Evolutionary conservation across 2,888 invertebrate species (phyloP), one percentile per base, ranked within the genome.

Genomic region (Dusona sp.): DNA sequence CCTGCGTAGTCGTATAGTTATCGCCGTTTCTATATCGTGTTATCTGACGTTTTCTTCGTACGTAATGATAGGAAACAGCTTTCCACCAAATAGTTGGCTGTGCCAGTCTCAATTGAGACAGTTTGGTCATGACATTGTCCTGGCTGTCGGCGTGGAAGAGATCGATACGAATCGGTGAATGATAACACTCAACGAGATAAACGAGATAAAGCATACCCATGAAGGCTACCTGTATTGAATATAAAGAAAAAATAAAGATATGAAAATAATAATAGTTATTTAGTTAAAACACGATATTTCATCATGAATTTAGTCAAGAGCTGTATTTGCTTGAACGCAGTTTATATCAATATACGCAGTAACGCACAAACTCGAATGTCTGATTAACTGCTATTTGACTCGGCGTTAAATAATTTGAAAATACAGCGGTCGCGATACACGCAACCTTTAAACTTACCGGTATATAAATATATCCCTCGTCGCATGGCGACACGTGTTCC

Each of bases 11-110:
- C 11, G 97, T 97, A 92, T 97, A 97, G 70, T 97, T 97, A 93
- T 97, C 97, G 9, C 97, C 97, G 92, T 97, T 97, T 79, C 97
- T 95, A 93, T 97, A 97, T 86, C 97, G 95, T 88, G 97, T 97
- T 90, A 97, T 96, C 92, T 97, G 97, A 81, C 97, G 95, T 91
- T 97, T 96, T 88, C 97, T 95, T 57, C 97, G 94, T 86, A 97
- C 96, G 94, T 97, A 98, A 94, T 98, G 98, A 94, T 97, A 98
- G 93, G 97, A 97, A 83, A 97, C 96, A 67, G 97, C 97, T 92
- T 97, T 97, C 98, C 98, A 98, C 98, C 98, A 98, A 68, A 98
- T 97, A 81, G 97, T 95, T 0, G 97, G 97, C 85, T 96, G 95
- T 0, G 97, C 96, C 57, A 95, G 95, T 89, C 96, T 95, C 95